Base-by-base conservation (phyloP, 23 tunicate species). In the Trididemnum nubilum region DNA sequence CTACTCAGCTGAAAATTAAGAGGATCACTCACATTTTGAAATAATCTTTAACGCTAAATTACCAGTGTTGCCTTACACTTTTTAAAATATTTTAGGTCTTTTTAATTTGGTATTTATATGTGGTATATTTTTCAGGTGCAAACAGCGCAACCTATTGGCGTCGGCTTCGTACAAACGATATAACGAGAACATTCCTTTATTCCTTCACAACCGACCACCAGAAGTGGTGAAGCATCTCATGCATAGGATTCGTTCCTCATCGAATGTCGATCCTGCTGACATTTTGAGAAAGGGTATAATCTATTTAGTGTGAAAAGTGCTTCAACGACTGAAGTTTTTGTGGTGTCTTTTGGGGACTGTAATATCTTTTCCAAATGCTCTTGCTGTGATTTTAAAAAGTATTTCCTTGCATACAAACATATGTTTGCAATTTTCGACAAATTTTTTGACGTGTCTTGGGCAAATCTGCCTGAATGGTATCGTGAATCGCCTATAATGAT, bases 371-470 rank as follows among this genome's bases (percentile, higher is more conserved):
- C 80, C 0, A 38, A 38, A 21, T 74, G 80, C 2, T 19, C 64
- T 19, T 74, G 80, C 29, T 27, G 0, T 0, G 64, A 74, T 29
- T 74, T 74, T 74, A 0, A 27, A 7, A 38, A 31, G 25, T 0
- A 74, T 51, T 74, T 51, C 34, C 26, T 74, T 15, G 64, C 64
- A 18, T 74, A 64, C 63, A 74, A 40, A 25, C 80, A 74, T 44
- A 74, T 74, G 80, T 74, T 74, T 74, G 61, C 64, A 9, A 21
- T 74, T 44, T 51, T 44, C 29, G 22, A 40, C 15, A 74, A n/a
- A 15, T 74, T 38, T 30, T 7, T 25, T 38, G 80, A 74, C 29
- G 26, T 74, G 18, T 50, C 80, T 25, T 74, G 74, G 74, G 35
- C 22, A 7, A 7, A 5, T 29, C 25, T 67, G 5, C 37, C 74